phyloP scores from a whole-genome alignment of 2,113 vertebrate species.

The Rattus rattus region DNA sequence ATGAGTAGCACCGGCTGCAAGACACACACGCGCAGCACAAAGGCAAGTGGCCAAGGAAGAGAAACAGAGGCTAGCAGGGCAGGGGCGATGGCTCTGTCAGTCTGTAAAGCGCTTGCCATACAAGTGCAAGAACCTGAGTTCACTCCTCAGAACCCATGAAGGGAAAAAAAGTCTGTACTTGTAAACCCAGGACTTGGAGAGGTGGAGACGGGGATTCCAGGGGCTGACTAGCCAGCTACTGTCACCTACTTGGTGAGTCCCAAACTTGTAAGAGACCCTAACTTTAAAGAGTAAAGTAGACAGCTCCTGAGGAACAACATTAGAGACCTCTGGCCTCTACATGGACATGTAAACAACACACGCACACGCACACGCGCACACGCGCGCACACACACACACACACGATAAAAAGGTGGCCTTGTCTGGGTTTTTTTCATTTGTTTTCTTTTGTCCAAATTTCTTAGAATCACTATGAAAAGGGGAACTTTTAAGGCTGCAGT shows the following conservation, averaged over 20 bases:
- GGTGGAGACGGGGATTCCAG: background rate
- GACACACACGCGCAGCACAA: accelerated
- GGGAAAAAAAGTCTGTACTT: background rate
- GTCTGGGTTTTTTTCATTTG: background rate
- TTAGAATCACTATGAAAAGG: background rate
- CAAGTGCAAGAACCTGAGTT: background rate
- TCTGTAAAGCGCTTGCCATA: too few species aligned
- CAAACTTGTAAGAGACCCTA: background rate
- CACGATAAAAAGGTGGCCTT: background rate
- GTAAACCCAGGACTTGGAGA: background rate
- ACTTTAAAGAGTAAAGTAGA: background rate
- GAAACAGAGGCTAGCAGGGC: background rate
- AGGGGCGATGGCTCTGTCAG: background rate
- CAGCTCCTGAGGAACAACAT: background rate
- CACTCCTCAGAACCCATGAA: background rate
- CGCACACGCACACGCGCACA: background rate
- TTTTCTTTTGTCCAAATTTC: background rate
- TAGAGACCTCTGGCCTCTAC: background rate
- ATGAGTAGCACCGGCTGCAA: accelerated
- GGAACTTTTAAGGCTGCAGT: background rate
- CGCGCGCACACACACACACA: too few species aligned
- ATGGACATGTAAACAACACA: background rate
- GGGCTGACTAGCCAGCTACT: background rate
- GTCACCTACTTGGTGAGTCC: background rate
- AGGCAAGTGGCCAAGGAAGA: background rate